These are phyloP conservation scores for Chaenodraco wilsoni DNA, from an alignment of 2,797 vertebrate genomes.

Conservation along the genomic window DNA sequence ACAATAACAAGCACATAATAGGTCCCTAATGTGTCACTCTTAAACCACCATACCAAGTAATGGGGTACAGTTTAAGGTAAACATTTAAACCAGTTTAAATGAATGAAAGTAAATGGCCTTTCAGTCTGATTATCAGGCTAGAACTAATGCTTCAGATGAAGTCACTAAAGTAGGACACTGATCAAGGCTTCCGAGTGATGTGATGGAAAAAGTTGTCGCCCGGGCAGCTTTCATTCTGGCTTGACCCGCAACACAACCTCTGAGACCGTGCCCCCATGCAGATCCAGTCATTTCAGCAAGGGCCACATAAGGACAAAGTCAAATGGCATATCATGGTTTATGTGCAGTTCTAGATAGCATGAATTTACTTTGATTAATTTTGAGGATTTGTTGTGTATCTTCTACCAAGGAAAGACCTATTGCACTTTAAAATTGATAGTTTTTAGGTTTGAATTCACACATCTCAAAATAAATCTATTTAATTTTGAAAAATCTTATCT, in stretches of 20 bases:
- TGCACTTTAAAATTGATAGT: neutral
- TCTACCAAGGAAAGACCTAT: neutral
- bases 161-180: constrained; percentile 18
- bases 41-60: neutral
- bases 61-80: neutral
- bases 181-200: constrained; percentile 25
- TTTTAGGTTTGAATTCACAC: neutral
- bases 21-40: neutral
- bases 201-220: constrained; percentile 47
- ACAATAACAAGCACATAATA: neutral
- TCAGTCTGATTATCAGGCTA: constrained; percentile 36
- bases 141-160: constrained; percentile 47
- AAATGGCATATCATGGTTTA: neutral
- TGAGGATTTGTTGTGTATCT: neutral
- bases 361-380: neutral
- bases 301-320: neutral
- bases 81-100: constrained; percentile 5
- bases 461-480: neutral
- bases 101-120: constrained; percentile 13
- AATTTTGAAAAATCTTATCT: constrained; percentile 12
- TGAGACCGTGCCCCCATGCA: neutral
- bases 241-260: neutral
- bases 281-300: neutral
- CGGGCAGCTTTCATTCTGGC: constrained; percentile 6
- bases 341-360: neutral